phyloP scores from a whole-genome alignment of 2,797 vertebrate species.

The Petrocephalus schoutedeni region DNA sequence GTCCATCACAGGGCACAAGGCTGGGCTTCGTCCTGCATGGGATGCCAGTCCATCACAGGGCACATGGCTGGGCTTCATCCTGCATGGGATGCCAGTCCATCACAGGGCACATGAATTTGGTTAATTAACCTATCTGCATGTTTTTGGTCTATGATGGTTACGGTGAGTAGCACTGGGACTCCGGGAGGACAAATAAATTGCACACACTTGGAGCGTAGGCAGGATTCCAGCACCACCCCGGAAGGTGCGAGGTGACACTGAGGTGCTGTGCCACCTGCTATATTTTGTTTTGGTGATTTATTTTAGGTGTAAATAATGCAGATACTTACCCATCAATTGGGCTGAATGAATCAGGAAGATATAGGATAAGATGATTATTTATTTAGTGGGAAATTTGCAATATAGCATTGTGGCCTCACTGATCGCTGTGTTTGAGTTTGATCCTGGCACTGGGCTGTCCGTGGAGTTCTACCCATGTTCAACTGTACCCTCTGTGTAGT shows the following conservation, averaged over 20 bases:
- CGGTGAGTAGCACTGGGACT: neutral
- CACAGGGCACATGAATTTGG: neutral
- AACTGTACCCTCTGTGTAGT: neutral
- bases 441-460: neutral
- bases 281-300: neutral
- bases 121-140: neutral
- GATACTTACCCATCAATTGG: neutral
- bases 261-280: neutral
- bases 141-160: neutral
- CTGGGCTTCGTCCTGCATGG: too few relatives aligned
- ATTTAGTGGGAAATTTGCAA: neutral
- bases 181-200: neutral
- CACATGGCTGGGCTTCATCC: neutral
- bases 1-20: too few relatives aligned
- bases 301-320: conserved; percentile 2
- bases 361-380: too few relatives aligned
- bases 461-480: neutral
- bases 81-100: neutral
- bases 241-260: neutral
- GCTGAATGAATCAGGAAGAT: neutral
- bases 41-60: too few relatives aligned
- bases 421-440: neutral
- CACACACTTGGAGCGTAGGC: neutral
- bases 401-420: neutral
- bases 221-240: neutral